phyloP scores from a whole-genome alignment of 2,888 invertebrate species.

The Corbicula japonica region DNA sequence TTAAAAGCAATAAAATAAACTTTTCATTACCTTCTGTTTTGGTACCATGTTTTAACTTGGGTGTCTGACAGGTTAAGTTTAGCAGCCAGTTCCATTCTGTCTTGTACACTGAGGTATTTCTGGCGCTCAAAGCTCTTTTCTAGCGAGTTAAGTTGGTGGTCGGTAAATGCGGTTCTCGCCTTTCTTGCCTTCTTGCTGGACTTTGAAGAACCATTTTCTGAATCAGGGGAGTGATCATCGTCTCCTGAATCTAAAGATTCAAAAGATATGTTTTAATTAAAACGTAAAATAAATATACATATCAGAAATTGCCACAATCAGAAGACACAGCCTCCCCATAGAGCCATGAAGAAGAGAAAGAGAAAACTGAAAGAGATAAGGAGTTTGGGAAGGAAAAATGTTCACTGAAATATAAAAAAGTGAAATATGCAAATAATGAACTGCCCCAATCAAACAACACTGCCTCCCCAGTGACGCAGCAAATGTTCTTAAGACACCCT shows the following conservation, averaged over 20 bases:
- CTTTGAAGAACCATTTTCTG: slow-evolving; percentile 23
- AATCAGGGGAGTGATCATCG: slow-evolving; percentile 36
- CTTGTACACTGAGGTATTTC: slow-evolving; percentile 93
- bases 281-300: no score
- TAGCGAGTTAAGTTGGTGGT: slow-evolving; percentile 96
- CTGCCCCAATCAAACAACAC: no score
- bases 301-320: no score
- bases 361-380: no score
- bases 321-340: no score
- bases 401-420: no score
- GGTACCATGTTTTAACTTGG: slow-evolving; percentile 99
- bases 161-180: slow-evolving; percentile 99
- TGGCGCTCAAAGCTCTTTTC: slow-evolving; percentile 99
- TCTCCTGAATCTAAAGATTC: slow-evolving; percentile 52
- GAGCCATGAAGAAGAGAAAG: no score
- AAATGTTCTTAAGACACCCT: no score
- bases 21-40: slow-evolving; percentile 95
- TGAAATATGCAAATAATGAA: no score
- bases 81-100: slow-evolving; percentile 98
- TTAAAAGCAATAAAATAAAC: no score
- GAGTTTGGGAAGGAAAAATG: no score
- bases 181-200: slow-evolving; percentile 96
- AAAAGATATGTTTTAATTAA: neutral
- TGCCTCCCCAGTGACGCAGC: no score
- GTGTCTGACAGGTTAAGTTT: slow-evolving; percentile 98